Evolutionary conservation across 2,888 invertebrate genomes (phyloP).

Genomic region (Euzophera pinguis): DNA sequence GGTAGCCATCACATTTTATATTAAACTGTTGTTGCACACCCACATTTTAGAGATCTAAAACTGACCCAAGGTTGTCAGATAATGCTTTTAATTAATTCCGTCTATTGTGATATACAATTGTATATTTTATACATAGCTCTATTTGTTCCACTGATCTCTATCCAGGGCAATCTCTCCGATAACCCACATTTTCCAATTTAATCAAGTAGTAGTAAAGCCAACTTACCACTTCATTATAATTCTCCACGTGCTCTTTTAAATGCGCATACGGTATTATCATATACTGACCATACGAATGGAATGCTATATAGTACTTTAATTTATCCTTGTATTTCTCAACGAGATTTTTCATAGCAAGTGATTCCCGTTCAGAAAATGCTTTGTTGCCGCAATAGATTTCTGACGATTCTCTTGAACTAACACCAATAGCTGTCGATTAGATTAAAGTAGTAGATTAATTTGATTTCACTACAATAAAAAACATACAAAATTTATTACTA

Average conservation of each 20-base stretch:
- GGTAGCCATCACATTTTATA: too few relatives aligned
- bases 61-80: too few relatives aligned
- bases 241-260: slow-evolving; percentile 40
- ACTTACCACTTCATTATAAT: slow-evolving; percentile 59
- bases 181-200: too few relatives aligned
- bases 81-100: too few relatives aligned
- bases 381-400: slow-evolving; percentile 59
- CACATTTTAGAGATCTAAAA: too few relatives aligned
- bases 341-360: slow-evolving; percentile 54
- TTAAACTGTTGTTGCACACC: too few relatives aligned
- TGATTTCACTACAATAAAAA: neutral
- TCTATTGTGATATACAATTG: too few relatives aligned
- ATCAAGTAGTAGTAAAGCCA: neutral
- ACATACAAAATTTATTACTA: too few relatives aligned
- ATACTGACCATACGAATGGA: slow-evolving; percentile 83
- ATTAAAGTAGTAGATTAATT: neutral
- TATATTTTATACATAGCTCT: too few relatives aligned
- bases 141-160: too few relatives aligned
- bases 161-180: too few relatives aligned
- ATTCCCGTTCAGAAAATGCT: slow-evolving; percentile 77
- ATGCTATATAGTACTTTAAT: slow-evolving; percentile 76
- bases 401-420: slow-evolving; percentile 21
- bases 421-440: slow-evolving; percentile 37
- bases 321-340: slow-evolving; percentile 41
- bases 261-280: slow-evolving; percentile 80